Evolutionary conservation across 2,888 invertebrate species (phyloP), one percentile per base, ranked within the genome.

Genomic region (Apotomis capreana): DNA sequence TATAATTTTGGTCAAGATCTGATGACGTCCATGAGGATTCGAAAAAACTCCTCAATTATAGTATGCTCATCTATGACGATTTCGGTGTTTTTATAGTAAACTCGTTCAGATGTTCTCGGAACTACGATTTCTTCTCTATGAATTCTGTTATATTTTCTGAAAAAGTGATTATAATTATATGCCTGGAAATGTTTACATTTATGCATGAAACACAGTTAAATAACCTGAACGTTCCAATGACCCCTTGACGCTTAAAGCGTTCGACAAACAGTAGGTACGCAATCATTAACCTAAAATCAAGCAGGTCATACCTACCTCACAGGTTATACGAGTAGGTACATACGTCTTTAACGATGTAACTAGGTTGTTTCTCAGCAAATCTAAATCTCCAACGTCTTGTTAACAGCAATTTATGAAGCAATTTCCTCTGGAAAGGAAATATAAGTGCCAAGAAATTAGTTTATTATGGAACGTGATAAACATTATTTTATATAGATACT

Each of bases 271-370:
- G 26, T 26, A 26, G 26, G 65, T 55, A 37, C 62, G 65, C 55
- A 64, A 55, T 67, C 67, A 71, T 61, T 67, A 68, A 57, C 71
- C 58, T 63, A 51, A 63, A 72, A 68, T 58, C 52, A 68, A 68
- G 49, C 68, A 72, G 72, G 58, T 71, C 67, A 44, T 55, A 54
- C 26, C 64, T 52, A 40, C 12, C 15, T 54, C 6, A 26, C 26
- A 26, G 26, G 26, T 26, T 26, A 26, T 26, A 26, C 2, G 26
- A 26, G 26, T 26, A 26, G 2, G 2, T 26, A 26, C 40, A 40
- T 6, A 40, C 5, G 40, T 40, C 6, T 40, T 40, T 40, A 40
- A 40, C 40, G 40, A 6, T 40, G 5, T 0, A 6, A 40, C 40
- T 40, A 40, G 40, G 40, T 40, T 54, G 54, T 44, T 64, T 62